Evolutionary conservation across 2,888 invertebrate genomes (phyloP), one percentile per base, ranked within the genome.

Genomic region (Vandiemenella viatica): DNA sequence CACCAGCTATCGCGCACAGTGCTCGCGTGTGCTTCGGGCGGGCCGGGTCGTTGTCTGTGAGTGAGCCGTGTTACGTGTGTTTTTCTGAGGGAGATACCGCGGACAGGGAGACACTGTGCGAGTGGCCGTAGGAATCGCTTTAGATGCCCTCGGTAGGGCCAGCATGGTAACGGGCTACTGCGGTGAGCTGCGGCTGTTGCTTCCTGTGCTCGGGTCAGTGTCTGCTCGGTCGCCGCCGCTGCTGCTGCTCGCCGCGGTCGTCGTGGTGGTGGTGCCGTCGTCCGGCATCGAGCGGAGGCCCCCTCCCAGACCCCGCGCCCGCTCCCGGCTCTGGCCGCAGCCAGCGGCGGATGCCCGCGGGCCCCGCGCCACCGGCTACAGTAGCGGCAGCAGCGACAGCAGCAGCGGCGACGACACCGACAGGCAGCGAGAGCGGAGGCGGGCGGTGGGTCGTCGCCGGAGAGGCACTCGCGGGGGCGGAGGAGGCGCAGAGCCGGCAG

Each of bases 131-230:
- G 8, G 16, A 17, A 10, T 16, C 38, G 8, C 46, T 23, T 19
- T 42, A 20, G 38, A 51, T 51, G 51, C 51, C 51, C 51, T 48
- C 13, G 16, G 20, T 16, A 40, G 51, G 51, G 51, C 48, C 48
- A 48, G 48, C 51, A 51, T 51, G 51, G 47, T 47, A 51, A 49
- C 44, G 45, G 38, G 26, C 38, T 45, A 26, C 20, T 16, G 20
- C 69, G 70, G 69, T 54, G 69, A 43, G 40, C 26, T 44, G 43
- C 58, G 57, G 57, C 56, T 57, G 58, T 55, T 57, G 56, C 56
- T 68, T 70, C 72, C 72, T 75, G 74, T 74, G 75, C 75, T 75
- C n/a, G n/a, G n/a, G n/a, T n/a, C n/a, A n/a, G n/a, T n/a, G n/a
- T n/a, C 76, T 76, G 75, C 75, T 73, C 74, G 52, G 57, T 50